phyloP scores from a whole-genome alignment of 2,113 vertebrate genomes.

The Athene noctua region DNA sequence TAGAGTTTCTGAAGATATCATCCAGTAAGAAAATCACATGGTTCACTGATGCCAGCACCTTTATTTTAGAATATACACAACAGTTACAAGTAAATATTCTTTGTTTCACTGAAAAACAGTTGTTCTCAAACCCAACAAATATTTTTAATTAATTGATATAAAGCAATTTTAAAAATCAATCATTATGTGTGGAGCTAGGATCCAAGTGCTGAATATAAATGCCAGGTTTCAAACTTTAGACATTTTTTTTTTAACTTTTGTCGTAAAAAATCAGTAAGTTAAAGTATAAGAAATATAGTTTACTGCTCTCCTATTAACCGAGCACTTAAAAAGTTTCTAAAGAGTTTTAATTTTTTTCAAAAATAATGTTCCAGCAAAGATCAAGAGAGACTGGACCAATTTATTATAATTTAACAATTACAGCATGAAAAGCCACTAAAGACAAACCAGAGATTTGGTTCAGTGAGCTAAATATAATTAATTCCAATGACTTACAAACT shows the following conservation, averaged over 20 bases:
- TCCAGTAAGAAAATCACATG: background rate
- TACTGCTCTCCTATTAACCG: background rate
- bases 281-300: background rate
- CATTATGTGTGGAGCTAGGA: background rate
- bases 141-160: background rate
- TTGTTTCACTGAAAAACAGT: background rate
- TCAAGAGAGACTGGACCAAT: background rate
- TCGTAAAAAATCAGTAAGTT: background rate
- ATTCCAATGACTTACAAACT: background rate
- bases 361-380: background rate
- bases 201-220: background rate
- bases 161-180: background rate
- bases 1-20: background rate
- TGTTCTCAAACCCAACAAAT: background rate
- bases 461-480: background rate
- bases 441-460: background rate
- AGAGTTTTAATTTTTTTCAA: background rate
- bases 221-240: background rate
- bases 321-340: background rate
- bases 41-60: background rate
- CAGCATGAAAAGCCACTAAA: background rate
- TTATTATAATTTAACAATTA: background rate
- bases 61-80: background rate
- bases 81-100: background rate
- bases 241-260: background rate